A percentile compares a stretch with the other conserved stretches of the same genome.
Evolutionary conservation across 2,113 vertebrate genomes (phyloP).

Genomic region (Caloenas nicobarica): DNA sequence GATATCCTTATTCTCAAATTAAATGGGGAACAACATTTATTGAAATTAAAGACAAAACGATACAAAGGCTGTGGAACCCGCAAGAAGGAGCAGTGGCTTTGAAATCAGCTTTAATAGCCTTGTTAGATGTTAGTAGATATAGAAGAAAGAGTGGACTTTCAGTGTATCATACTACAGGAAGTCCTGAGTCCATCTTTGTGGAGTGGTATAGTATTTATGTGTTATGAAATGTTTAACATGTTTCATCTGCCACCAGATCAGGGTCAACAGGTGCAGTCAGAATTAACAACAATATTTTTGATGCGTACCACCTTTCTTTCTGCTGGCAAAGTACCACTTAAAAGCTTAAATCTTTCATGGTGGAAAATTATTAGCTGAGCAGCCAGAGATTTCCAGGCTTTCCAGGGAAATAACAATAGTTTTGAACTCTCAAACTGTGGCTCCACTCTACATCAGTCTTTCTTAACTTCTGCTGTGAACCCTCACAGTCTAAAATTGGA

Average conservation of each 20-base stretch:
- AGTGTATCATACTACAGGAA: not conserved
- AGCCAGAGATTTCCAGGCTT: not conserved
- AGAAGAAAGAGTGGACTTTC: not conserved
- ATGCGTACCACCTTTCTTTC: not conserved
- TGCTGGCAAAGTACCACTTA: not conserved
- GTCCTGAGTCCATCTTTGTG: not conserved
- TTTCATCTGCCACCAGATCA: not conserved
- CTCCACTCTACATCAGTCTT: not conserved
- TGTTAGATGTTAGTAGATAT: not conserved
- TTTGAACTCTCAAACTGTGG: not conserved
- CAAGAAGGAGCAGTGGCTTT: not conserved
- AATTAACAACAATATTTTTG: not conserved
- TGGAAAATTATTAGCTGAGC: not conserved
- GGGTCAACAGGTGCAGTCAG: constrained; percentile 1
- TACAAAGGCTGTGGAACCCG: not conserved
- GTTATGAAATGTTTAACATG: not conserved
- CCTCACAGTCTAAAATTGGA: not conserved
- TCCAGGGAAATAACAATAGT: not conserved
- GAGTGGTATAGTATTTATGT: not conserved
- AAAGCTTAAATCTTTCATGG: not conserved
- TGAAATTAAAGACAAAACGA: not conserved
- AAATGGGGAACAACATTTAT: not conserved
- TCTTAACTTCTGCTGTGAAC: not conserved
- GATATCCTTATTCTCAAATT: not conserved
- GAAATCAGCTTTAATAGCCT: not conserved